Conservation (phyloP, 2,888 invertebrate genomes). For the Apotomis capreana region DNA sequence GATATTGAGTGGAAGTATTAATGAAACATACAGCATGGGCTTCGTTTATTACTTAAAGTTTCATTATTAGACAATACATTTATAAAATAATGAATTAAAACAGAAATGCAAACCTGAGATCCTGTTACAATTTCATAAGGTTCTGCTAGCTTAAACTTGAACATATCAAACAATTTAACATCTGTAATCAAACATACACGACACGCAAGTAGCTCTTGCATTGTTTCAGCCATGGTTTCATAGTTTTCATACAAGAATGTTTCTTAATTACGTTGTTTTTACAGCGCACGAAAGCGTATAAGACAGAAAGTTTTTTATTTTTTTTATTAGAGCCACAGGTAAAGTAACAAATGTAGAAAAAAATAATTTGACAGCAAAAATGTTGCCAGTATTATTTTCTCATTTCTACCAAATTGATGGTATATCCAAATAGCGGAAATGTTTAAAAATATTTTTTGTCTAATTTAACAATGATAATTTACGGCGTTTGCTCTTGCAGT, state of each 20-base stretch:
- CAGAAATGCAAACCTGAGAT: constrained; percentile 53
- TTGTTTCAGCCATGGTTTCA: constrained; percentile 47
- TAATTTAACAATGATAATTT: no score
- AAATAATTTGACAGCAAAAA: no score
- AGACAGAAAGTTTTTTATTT: no score
- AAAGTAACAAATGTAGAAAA: no score
- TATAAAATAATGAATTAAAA: constrained; percentile 22
- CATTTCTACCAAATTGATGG: no score
- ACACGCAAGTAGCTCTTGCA: constrained; percentile 60
- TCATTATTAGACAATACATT: neutral
- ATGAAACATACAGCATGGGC: neutral
- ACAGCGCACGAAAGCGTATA: no score
- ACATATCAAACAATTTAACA: constrained; percentile 63
- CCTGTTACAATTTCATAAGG: constrained; percentile 63
- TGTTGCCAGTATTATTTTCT: no score
- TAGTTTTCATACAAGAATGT: constrained; percentile 42
- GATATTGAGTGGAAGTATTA: no score
- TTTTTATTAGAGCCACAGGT: no score
- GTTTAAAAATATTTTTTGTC: no score
- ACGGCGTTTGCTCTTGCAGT: no score
- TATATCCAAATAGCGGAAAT: no score
- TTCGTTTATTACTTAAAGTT: neutral
- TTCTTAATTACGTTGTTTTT: neutral
- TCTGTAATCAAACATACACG: constrained; percentile 66
- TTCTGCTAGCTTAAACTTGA: constrained; percentile 54